phyloP scores from a whole-genome alignment of 2,113 vertebrate species.

The Tetraodon nigroviridis region DNA sequence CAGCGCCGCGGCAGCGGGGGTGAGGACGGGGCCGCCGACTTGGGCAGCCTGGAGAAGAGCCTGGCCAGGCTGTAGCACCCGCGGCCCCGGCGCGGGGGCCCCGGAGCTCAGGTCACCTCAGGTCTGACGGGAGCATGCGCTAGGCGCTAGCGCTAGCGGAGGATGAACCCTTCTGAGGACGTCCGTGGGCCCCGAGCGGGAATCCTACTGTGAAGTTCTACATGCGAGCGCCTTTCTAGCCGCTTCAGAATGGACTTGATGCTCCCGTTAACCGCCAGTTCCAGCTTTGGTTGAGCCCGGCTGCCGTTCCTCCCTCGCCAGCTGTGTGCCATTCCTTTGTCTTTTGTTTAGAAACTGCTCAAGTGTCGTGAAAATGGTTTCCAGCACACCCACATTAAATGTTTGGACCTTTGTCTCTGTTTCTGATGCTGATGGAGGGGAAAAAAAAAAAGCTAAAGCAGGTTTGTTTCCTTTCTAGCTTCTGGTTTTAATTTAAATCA shows the following conservation, averaged over 20 bases:
- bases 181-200: too few relatives aligned
- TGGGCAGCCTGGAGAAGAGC: conserved; percentile 81
- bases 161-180: conserved; percentile 4
- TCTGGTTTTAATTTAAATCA: background rate
- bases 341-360: conserved; percentile 10
- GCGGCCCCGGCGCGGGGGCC: conserved; percentile 7
- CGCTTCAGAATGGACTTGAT: background rate
- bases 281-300: too few relatives aligned
- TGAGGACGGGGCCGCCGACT: conserved; percentile 75
- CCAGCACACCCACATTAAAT: conserved; percentile 44
- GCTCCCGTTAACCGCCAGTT: conserved; percentile 4
- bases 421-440: conserved; percentile 20
- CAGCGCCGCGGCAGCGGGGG: conserved; percentile 83
- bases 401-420: conserved; percentile 28
- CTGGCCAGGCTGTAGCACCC: conserved; percentile 80
- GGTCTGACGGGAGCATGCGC: conserved; percentile 1
- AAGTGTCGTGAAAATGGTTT: conserved; percentile 5
- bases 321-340: conserved; percentile 9
- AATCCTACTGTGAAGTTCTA: conserved; percentile 26
- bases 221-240: background rate
- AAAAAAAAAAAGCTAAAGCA: background rate
- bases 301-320: conserved; percentile 2
- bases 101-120: conserved; percentile 17
- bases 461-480: background rate
- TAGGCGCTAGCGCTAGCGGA: too few relatives aligned